These are phyloP conservation scores for Entosphenus tridentatus DNA, from an alignment of 2,113 vertebrate genomes.

Conservation along the genomic window DNA sequence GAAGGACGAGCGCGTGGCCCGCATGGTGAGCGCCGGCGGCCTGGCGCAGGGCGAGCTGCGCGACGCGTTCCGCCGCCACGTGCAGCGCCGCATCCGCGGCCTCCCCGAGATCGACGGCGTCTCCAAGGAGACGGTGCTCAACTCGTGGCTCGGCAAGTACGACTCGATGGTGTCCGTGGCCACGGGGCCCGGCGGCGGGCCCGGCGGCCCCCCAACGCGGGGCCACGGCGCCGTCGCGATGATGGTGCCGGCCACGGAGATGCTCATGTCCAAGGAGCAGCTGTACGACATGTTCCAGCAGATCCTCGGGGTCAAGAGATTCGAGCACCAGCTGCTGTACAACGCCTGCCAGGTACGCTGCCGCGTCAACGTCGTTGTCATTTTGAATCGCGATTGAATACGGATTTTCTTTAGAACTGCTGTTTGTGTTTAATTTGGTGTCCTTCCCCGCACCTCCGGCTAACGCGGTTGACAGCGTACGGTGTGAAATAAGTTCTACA, in stretches of 20 bases:
- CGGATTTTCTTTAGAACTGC: too few species aligned
- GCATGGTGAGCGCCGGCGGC: conserved; percentile 82
- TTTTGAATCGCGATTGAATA: too few species aligned
- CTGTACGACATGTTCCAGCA: conserved; percentile 97
- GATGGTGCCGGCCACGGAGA: conserved; percentile 36
- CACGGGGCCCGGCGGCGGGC: background rate
- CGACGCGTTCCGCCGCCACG: conserved; percentile 92
- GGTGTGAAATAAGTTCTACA: too few species aligned
- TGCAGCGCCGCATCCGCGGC: conserved; percentile 66
- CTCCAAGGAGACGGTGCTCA: conserved; percentile 90
- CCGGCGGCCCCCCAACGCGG: background rate
- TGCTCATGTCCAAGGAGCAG: conserved; percentile 92
- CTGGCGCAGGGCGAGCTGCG: conserved; percentile 81
- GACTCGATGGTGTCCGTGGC: conserved; percentile 34
- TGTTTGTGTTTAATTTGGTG: too few species aligned
- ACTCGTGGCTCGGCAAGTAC: conserved; percentile 87
- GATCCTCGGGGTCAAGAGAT: conserved; percentile 67
- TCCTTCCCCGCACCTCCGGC: too few species aligned
- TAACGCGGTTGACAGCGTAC: too few species aligned
- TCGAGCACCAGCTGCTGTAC: conserved; percentile 88
- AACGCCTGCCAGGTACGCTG: conserved; percentile 66
- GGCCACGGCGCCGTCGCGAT: background rate
- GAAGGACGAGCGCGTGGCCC: conserved; percentile 68
- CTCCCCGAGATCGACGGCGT: conserved; percentile 82
- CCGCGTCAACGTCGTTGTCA: too few species aligned